Percentiles rank a stretch among this genome's conserved stretches.
Conservation (phyloP, 2,888 invertebrate species). For the Epinotia demarniana region DNA sequence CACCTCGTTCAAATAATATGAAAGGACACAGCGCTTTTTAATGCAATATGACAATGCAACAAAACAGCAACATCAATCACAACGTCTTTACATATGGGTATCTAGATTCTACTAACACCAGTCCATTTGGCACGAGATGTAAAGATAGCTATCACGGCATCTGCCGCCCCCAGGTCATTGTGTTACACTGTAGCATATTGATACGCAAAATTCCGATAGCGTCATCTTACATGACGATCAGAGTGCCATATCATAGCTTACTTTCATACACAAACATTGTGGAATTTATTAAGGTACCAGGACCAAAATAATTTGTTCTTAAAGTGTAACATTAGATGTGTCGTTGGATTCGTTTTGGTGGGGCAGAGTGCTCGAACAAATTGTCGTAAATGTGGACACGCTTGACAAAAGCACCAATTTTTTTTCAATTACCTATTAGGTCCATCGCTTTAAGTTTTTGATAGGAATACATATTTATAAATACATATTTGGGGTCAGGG, state of each 20-base stretch:
- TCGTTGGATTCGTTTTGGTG: too few relatives aligned
- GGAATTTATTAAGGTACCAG: conserved; percentile 13
- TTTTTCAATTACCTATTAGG: too few relatives aligned
- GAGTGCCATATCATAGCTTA: not conserved
- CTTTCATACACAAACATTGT: conserved; percentile 4
- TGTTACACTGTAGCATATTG: conserved; percentile 16
- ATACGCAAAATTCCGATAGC: conserved; percentile 8
- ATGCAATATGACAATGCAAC: not conserved
- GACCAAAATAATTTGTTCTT: conserved; percentile 3
- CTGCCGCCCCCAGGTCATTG: conserved; percentile 15
- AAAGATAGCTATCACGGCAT: conserved; percentile 2
- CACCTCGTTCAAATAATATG: too few relatives aligned
- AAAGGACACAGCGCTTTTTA: not conserved
- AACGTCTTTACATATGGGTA: not conserved
- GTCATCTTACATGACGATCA: not conserved
- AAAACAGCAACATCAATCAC: not conserved
- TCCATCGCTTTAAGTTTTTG: too few relatives aligned
- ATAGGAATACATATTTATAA: too few relatives aligned
- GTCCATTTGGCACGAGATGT: conserved; percentile 20
- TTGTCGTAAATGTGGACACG: too few relatives aligned
- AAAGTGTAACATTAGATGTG: not conserved
- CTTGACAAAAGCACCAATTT: too few relatives aligned
- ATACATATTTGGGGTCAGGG: too few relatives aligned
- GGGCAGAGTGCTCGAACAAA: too few relatives aligned
- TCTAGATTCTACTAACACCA: conserved; percentile 6